Base-by-base conservation (phyloP, 2,113 vertebrate species). In the Chlorodrepanis virens region DNA sequence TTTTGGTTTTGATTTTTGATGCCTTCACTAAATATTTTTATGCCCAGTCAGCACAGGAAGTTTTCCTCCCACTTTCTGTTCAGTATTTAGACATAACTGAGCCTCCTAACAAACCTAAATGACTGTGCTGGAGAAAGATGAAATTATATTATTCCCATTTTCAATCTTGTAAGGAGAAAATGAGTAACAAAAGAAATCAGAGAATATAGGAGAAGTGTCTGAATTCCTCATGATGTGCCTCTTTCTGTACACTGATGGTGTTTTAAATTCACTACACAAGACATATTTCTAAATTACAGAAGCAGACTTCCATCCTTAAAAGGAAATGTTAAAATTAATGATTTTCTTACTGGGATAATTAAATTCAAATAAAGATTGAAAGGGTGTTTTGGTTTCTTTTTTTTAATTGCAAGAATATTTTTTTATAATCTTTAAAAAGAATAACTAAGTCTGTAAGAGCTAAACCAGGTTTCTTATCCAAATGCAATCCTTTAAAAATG, bases 291-390 rank as follows among this genome's bases (percentile, higher is more conserved):
- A 61, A 79, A 89, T 90, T 72, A 86, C 17, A 76, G 60, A 90
- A 76, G 47, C 25, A 87, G 45, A 35, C 14, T 72, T 61, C 29
- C 29, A 80, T 28, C 68, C 77, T 45, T 69, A 87, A 95, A 90
- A 87, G 44, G 20, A 88, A 69, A 84, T 82, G n/a, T 70, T 91
- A 68, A 94, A 94, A 96, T 87, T 42, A 89, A 93, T 84, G 23
- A 19, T 90, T 92, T 82, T 75, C 56, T 87, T 83, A 47, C 29
- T 79, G 61, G 33, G 54, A 65, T 89, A 56, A 89, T 95, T 89
- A 84, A 91, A 74, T 71, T 71, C 52, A 75, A 57, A 44, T 60
- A 83, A 80, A 83, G 57, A 52, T 17, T n/a, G 52, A 83, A 90
- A 72, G 35, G 4, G 2, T 1, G 5, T 12, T 28, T 28, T 19